Base-by-base conservation (phyloP, 1,140 invertebrate species). In the Eumeta japonica region DNA sequence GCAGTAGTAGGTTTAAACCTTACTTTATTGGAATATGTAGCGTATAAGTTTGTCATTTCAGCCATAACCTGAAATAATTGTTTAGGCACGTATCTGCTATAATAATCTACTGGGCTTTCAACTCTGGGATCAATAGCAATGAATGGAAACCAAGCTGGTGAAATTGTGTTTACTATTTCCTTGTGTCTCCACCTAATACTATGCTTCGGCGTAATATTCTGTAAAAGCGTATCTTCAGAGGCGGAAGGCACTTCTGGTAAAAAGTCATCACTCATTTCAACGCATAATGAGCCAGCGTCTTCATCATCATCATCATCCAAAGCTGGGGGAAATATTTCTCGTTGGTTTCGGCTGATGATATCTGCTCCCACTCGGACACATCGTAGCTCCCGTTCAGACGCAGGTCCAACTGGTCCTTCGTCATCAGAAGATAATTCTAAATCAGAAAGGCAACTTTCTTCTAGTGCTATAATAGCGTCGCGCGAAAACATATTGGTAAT, bases 321-420 rank as follows among this genome's bases (percentile, higher is more conserved):
- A 18, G 40, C 35, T 18, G 42, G 42, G 30, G 42, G 44, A 38
- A 43, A 48, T 44, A 52, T 19, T 35, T 42, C 42, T 48, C 41
- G 58, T 58, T 43, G 54, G 49, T 56, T 65, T 57, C 19, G 65
- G 38, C 39, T 73, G 51, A 52, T 43, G 19, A 52, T 35, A 48
- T 52, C 50, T 44, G 46, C 50, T 13, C 46, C 46, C 24, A 52
- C 40, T 48, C 46, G 43, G 35, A 48, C 43, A 43, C 33, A 52
- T 30, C 15, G 37, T 20, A 46, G 33, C 38, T 52, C 43, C 10
- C 42, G 28, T 41, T 43, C 42, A 50, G 37, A 47, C 27, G 41
- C 28, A 43, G 30, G 17, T 44, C 41, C 35, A 39, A 39, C 16
- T 19, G 38, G 35, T 13, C 35, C 48, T 46, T 50, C 44, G 41